Base-by-base conservation (phyloP, 2,888 invertebrate genomes). In the Podotricha telesiphe region DNA sequence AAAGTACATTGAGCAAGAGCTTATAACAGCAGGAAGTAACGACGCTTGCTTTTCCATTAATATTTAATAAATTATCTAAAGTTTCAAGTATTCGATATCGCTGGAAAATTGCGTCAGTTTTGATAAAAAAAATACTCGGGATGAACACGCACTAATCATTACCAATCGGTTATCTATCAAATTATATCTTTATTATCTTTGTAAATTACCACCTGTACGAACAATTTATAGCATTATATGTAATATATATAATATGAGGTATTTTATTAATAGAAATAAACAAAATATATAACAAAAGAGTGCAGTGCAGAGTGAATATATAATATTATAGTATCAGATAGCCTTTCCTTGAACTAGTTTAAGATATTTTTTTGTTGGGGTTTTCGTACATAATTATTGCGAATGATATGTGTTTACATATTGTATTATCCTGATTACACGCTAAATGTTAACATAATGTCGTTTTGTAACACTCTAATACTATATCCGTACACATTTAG, bases 21-120 rank as follows among this genome's bases (percentile, higher is more conserved):
- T 59, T 19, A 34, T 65, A 42, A 59, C 66, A 51, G 15, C 28
- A 66, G 59, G 66, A 66, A 66, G 40, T 50, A 37, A 22, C 48
- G 15, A 58, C 20, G 34, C 17, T n/a, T 28, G 8, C 13, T 42
- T 55, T 40, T 20, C 20, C 34, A 55, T 42, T 56, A 13, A 66
- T 73, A 67, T 73, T 68, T 61, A 72, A 67, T 67, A 66, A 71
- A 63, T 63, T 73, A 65, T 68, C 64, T 58, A 10, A 42, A 51
- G 2, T 51, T 19, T 34, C n/a, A n/a, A 28, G 55, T 40, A 48
- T 28, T 47, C 10, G 48, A 50, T 65, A 68, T 65, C 65, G 50
- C 8, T 19, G 47, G 45, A 69, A 65, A 50, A 37, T 67, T 72
- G 66, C 62, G 45, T 72, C 65, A 68, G n/a, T 11, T 20, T 10